Conservation (phyloP, 2,797 vertebrate genomes). For the Hozukius guyotensis region DNA sequence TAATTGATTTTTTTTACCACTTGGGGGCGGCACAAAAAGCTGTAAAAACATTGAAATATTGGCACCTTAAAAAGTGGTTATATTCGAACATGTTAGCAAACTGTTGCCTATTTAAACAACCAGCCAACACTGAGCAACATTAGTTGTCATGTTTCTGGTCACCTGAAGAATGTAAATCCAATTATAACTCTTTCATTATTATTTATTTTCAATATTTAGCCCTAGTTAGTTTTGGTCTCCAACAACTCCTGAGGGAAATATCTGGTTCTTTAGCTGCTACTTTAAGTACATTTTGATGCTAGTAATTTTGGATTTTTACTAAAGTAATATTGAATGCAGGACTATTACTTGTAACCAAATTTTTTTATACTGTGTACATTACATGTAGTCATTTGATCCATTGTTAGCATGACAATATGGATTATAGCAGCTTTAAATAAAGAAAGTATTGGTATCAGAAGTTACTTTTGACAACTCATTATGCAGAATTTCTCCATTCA, state of each 20-base stretch:
- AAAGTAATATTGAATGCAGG: too few relatives aligned
- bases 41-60: neutral
- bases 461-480: neutral
- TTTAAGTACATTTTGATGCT: neutral
- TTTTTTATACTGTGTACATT: neutral
- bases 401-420: neutral
- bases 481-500: neutral
- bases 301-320: neutral
- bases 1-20: neutral
- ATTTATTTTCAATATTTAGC: too few relatives aligned
- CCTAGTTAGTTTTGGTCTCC: neutral
- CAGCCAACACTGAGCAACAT: neutral
- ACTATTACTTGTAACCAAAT: too few relatives aligned
- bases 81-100: neutral
- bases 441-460: neutral
- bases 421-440: neutral
- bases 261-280: neutral
- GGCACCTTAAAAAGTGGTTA: neutral
- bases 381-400: neutral
- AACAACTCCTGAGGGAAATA: too few relatives aligned
- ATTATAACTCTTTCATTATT: too few relatives aligned
- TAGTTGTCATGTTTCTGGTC: too few relatives aligned
- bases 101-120: neutral
- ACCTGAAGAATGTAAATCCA: too few relatives aligned
- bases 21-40: neutral